These are phyloP conservation scores for Trichonephila clavipes DNA, from an alignment of 1,140 invertebrate genomes.

Conservation along the genomic window DNA sequence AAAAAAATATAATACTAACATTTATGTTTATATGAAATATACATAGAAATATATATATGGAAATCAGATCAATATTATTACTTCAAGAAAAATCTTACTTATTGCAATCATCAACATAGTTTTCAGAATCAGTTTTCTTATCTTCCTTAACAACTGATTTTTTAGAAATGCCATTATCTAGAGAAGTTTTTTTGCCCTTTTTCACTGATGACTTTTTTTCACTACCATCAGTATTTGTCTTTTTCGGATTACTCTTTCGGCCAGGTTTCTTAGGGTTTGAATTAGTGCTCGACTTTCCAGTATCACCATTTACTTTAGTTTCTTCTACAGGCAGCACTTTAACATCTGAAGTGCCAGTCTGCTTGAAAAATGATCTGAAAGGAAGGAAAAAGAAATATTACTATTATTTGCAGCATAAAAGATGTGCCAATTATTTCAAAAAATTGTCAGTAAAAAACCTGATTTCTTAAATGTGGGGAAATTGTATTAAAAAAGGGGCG, in stretches of 20 bases:
- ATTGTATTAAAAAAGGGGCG: no score
- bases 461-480: no score
- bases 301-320: neutral
- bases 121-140: neutral
- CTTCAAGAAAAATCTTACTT: neutral
- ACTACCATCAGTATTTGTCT: neutral
- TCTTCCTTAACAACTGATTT: neutral
- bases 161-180: neutral
- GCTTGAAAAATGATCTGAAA: neutral
- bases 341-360: neutral
- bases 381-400: neutral
- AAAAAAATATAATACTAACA: no score
- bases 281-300: no score
- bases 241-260: neutral
- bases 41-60: neutral
- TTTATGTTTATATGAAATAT: no score
- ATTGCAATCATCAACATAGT: neutral
- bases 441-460: no score
- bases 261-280: neutral
- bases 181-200: neutral
- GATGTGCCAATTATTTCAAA: no score
- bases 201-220: neutral
- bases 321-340: neutral
- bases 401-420: no score
- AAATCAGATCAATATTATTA: no score